Conservation (phyloP, 1,140 invertebrate species). For the Oedothorax gibbosus region DNA sequence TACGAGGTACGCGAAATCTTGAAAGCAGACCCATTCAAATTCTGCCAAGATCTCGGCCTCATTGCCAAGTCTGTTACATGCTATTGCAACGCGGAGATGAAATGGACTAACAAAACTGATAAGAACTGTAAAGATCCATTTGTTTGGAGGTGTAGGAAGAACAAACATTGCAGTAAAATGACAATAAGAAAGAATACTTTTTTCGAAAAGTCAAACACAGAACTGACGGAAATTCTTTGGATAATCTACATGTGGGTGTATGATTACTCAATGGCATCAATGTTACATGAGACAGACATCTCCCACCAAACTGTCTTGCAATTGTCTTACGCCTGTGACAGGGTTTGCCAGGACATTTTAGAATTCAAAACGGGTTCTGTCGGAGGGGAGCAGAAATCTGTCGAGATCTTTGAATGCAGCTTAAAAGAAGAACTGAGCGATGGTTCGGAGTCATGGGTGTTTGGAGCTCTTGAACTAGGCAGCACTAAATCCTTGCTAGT, state of each 20-base stretch:
- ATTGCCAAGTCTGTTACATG: slow-evolving; percentile 11
- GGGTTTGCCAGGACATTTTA: neutral
- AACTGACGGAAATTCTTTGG: neutral
- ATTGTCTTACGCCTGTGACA: neutral
- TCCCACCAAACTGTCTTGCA: neutral
- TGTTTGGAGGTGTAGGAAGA: slow-evolving; percentile 3
- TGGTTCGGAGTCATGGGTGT: neutral
- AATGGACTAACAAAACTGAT: too few relatives aligned
- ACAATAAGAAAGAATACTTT: neutral
- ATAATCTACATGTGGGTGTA: slow-evolving; percentile 3
- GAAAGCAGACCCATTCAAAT: neutral
- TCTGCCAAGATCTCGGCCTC: slow-evolving; percentile 12
- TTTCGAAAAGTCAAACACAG: neutral
- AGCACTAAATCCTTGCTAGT: neutral
- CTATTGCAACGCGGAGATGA: neutral
- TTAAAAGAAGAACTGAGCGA: neutral
- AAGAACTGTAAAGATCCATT: neutral
- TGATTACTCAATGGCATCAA: slow-evolving; percentile 1
- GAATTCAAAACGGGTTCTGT: slow-evolving; percentile 1
- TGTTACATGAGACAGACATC: slow-evolving; percentile 6
- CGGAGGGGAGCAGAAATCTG: neutral
- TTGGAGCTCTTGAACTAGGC: neutral
- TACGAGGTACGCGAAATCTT: neutral
- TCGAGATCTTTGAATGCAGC: slow-evolving; percentile 1
- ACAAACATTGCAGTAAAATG: neutral